A percentile compares a stretch with the other conserved stretches of the same genome.
phyloP scores from a whole-genome alignment of 2,797 vertebrate species.

The Cheirogaleus major region DNA sequence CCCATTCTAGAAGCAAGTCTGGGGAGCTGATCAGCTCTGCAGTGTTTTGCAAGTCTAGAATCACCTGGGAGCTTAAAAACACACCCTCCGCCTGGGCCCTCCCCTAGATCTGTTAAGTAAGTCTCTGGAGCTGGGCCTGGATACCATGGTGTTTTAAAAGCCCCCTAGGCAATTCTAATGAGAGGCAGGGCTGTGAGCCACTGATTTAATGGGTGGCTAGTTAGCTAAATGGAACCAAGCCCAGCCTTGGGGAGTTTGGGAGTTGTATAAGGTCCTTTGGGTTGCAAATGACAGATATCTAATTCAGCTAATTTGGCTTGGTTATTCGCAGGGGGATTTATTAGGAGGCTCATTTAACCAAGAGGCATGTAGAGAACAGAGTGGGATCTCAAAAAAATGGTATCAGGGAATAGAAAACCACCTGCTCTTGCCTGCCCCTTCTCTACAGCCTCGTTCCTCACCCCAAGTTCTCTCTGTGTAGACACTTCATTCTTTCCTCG shows the following conservation, averaged over 20 bases:
- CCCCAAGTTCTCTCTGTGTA: background rate
- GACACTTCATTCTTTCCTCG: background rate
- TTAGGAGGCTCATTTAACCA: background rate
- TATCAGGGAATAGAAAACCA: background rate
- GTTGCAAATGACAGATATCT: background rate
- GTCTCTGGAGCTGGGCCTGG: background rate
- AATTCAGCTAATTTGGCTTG: conserved; percentile 13
- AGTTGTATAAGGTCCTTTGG: background rate
- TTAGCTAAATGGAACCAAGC: background rate
- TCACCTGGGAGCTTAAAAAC: background rate
- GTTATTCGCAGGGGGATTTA: background rate
- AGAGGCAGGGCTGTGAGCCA: background rate
- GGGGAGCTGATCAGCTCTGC: background rate
- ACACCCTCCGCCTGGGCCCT: background rate
- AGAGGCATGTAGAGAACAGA: background rate
- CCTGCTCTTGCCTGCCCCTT: background rate
- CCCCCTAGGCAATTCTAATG: background rate
- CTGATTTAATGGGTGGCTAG: background rate
- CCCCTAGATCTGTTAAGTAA: background rate
- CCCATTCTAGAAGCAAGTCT: background rate
- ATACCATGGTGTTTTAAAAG: background rate
- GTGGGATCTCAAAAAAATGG: background rate
- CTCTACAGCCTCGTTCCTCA: background rate
- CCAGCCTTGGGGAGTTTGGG: background rate
- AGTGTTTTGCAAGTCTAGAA: background rate